Base-by-base conservation (phyloP, 2,888 invertebrate genomes). In the Cosmia pyralina region DNA sequence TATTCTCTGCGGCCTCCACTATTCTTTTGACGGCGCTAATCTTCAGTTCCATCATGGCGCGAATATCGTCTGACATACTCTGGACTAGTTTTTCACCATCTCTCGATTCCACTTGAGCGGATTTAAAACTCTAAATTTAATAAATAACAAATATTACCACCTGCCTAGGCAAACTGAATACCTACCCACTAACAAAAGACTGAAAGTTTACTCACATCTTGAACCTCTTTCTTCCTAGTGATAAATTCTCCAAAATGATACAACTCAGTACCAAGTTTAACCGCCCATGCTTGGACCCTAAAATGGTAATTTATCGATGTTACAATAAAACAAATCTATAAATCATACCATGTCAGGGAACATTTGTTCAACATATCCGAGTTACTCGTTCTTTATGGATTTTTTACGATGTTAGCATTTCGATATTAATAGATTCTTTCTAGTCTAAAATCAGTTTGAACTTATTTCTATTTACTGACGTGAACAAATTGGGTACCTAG, bases 11-110 rank as follows among this genome's bases (percentile, higher is more conserved):
- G 11, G 98, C 97, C 92, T 98, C 98, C 95, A 98, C 98, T 88
- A 99, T 98, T 88, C 98, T 97, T 96, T 97, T 97, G 48, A 99
- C 98, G 15, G 99, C 98, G 85, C 98, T 98, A 79, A 98, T 98
- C 96, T 98, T 98, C 58, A 98, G 97, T 83, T 98, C 98, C 97
- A 98, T 98, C 98, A 99, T 98, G 69, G 97, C 97, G 89, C 98
- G 97, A 75, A 99, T 98, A 87, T 98, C 98, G 83, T 97, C 97
- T 15, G 98, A 97, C 96, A 99, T 98, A 81, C 98, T 98, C 87
- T 97, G 97, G 48, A 98, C 97, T 90, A 99, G 95, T 88, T 97
- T 97, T 86, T 97, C 97, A 8, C 99, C 98, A 92, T 98, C 98
- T 90, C 98, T 97, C 57, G 97, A 96, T 85, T 97, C 97, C 65